Conservation (phyloP, 1,140 invertebrate species). For the Proales similis region DNA sequence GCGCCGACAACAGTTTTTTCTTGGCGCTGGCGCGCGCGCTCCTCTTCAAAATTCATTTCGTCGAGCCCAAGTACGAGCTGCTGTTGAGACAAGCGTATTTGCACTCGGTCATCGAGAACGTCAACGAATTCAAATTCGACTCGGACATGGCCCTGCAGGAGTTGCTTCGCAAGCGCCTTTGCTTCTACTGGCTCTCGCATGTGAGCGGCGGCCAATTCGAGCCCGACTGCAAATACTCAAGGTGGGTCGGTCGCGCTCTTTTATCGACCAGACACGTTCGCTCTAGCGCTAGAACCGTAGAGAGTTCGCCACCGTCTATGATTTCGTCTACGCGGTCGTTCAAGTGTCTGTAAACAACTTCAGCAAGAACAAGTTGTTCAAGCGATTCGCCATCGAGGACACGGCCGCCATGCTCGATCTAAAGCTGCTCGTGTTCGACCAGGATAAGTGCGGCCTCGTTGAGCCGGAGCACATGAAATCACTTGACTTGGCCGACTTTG, state of each 20-base stretch:
- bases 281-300: too few species aligned
- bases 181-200: slow-evolving; percentile 27
- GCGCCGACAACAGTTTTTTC: slow-evolving; percentile 6
- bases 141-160: slow-evolving; percentile 4
- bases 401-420: slow-evolving; percentile 11
- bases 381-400: slow-evolving; percentile 6
- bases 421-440: slow-evolving; percentile 27
- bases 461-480: neutral
- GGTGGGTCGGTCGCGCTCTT: neutral
- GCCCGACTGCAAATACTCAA: neutral
- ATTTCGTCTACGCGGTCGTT: slow-evolving; percentile 23
- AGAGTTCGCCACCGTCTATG: slow-evolving; percentile 13
- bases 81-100: neutral
- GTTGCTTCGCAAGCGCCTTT: slow-evolving; percentile 2
- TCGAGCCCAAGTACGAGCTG: slow-evolving; percentile 32
- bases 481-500: slow-evolving; percentile 10
- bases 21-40: slow-evolving; percentile 5
- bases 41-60: slow-evolving; percentile 31
- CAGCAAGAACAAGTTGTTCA: slow-evolving; percentile 10
- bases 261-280: too few species aligned
- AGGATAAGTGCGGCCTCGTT: too few species aligned
- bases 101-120: neutral
- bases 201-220: neutral
- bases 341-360: slow-evolving; percentile 34
- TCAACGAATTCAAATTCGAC: neutral